Evolutionary conservation across 2,797 vertebrate genomes (phyloP).

Genomic region (Urosaurus nigricauda): DNA sequence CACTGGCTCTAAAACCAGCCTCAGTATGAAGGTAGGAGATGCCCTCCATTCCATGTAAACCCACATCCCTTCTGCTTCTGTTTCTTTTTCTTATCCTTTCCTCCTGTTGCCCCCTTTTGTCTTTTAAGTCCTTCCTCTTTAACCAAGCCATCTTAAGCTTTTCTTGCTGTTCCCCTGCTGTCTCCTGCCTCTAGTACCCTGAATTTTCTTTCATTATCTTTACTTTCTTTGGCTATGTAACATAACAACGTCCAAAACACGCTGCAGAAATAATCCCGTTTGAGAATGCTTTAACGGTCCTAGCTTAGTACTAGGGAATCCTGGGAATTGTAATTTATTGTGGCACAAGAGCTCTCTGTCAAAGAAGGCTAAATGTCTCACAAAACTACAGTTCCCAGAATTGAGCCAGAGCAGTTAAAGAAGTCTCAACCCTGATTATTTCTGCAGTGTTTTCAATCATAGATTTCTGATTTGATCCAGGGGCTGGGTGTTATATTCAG

Average conservation of each 20-base stretch:
- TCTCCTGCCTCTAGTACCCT: not conserved
- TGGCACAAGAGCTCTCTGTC: too few species aligned
- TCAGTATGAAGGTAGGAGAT: slow-evolving; percentile 95
- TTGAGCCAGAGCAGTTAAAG: too few species aligned
- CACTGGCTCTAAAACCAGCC: slow-evolving; percentile 97
- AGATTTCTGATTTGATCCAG: not conserved
- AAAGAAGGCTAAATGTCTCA: too few species aligned
- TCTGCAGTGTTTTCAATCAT: too few species aligned
- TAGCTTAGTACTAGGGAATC: too few species aligned
- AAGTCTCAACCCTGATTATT: too few species aligned
- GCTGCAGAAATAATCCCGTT: too few species aligned
- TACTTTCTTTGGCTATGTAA: not conserved
- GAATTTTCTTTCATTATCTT: not conserved
- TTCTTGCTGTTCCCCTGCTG: not conserved
- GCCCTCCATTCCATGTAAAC: not conserved
- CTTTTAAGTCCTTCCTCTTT: not conserved
- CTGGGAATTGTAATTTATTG: too few species aligned
- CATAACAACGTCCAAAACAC: not conserved
- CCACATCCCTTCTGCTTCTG: not conserved
- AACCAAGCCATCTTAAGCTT: not conserved
- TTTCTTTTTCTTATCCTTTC: rapidly evolving
- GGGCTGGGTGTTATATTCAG: not conserved
- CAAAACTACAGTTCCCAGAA: too few species aligned
- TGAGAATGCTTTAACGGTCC: too few species aligned
- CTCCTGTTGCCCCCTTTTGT: not conserved